Percentiles rank a stretch among this genome's conserved stretches.
These are phyloP conservation scores for Cossypha dichroa DNA, from an alignment of 2,797 vertebrate genomes.

Conservation along the genomic window DNA sequence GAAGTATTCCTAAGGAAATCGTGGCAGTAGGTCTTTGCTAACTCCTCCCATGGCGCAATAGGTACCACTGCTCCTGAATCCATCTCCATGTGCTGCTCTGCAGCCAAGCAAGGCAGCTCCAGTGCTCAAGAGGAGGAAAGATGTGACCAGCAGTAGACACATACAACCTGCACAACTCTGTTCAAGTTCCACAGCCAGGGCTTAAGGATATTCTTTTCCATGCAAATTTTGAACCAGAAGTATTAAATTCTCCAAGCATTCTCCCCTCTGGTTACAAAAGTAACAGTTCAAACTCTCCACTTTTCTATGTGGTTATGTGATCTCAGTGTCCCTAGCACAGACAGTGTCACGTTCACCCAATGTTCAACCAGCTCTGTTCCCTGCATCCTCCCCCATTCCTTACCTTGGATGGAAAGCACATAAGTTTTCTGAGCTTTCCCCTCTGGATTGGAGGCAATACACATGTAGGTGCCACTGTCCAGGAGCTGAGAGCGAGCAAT, in stretches of 20 bases:
- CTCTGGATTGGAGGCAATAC: constrained; percentile 90
- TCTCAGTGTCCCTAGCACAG: not conserved
- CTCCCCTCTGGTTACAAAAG: not conserved
- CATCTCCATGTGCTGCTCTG: fast-evolving
- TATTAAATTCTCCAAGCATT: not conserved
- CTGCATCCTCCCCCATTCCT: not conserved
- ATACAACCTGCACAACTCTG: fast-evolving
- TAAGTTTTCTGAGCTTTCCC: constrained; percentile 90
- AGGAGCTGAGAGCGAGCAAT: constrained; percentile 86
- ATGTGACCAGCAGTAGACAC: not conserved
- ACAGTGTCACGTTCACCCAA: not conserved
- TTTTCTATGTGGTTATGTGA: not conserved
- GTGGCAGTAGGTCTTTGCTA: not conserved
- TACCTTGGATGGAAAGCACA: constrained; percentile 89
- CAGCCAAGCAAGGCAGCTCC: not conserved
- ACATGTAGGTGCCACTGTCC: constrained; percentile 88
- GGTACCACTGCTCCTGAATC: not conserved
- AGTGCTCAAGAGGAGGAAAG: not conserved
- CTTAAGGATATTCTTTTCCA: not conserved
- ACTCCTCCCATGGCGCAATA: not conserved
- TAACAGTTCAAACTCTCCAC: not conserved
- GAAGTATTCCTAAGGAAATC: not conserved
- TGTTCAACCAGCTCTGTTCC: not conserved
- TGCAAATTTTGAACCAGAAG: not conserved
- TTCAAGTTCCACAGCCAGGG: not conserved